These are phyloP conservation scores for Tachysurus fulvidraco DNA, from an alignment of 2,113 vertebrate genomes.

Conservation along the genomic window DNA sequence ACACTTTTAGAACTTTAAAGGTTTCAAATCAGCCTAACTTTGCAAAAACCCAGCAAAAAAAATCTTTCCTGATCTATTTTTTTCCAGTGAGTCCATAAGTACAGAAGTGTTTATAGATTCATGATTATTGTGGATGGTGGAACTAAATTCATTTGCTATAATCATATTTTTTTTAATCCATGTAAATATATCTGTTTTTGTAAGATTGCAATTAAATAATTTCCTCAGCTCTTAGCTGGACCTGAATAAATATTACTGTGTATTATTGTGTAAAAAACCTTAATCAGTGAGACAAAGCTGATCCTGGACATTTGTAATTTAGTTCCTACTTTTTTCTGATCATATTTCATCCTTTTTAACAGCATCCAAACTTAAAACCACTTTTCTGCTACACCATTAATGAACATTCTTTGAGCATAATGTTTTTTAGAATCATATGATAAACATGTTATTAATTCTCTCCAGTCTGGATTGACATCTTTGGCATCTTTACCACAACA, in stretches of 20 bases:
- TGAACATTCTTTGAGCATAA: not conserved
- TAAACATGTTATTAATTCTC: not conserved
- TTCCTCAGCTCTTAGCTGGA: not conserved
- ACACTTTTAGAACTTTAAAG: not conserved
- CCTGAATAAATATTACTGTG: conserved; percentile 6
- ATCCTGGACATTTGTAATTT: not conserved
- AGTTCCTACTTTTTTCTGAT: not conserved
- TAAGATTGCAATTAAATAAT: conserved; percentile 1
- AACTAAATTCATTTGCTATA: not conserved
- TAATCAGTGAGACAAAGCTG: not conserved
- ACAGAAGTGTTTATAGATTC: not conserved
- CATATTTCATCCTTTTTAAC: not conserved
- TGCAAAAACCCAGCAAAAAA: not conserved
- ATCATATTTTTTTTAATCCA: not conserved
- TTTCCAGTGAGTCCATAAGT: not conserved
- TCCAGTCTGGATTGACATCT: not conserved
- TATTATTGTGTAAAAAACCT: conserved; percentile 2
- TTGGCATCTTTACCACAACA: not conserved
- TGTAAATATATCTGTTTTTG: not conserved
- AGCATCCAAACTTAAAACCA: not conserved
- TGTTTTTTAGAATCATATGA: not conserved
- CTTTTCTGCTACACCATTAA: not conserved
- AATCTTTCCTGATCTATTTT: not conserved
- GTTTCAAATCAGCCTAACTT: not conserved
- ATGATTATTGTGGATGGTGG: not conserved